Evolutionary conservation across 2,797 vertebrate species (phyloP), one percentile per base, ranked within the genome.

Genomic region (Limosa lapponica): DNA sequence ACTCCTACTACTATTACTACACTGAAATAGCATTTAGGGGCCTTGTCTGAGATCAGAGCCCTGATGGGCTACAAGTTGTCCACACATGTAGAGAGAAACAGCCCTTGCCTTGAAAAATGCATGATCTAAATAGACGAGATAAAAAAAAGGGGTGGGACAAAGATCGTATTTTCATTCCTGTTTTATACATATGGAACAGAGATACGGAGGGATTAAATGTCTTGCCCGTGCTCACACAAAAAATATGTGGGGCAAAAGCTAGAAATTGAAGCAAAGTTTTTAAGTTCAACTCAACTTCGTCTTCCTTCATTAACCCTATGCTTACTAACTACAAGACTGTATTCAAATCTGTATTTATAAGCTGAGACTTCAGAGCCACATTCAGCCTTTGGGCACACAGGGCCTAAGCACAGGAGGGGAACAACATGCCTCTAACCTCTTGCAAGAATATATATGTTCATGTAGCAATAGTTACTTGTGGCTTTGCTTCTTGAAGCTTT

Each of bases 231-330:
- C 88, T 95, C 90, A 89, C 86, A 95, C 64, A 94, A 57, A 89
- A 95, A 87, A 43, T 93, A 94, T 93, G 90, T 94, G 71, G 81
- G 75, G 81, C 86, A 95, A 89, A 96, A 96, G 81, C 70, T 80
- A 82, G 65, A 73, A 90, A 79, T 11, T 54, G 67, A 95, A 92
- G 34, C 49, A 36, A 54, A 43, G 41, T 87, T 89, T 95, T 91
- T 48, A 64, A 82, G 74, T 84, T 82, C 59, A 87, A 86, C 73
- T 55, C 58, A 79, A 66, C 46, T 79, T 86, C 2, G 4, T 55
- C 37, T 82, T 93, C 81, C 13, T 49, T 74, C 67, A 58, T 82
- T 95, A 96, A 90, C 88, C 82, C 83, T 90, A 16, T n/a, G 46
- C 36, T 91, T 32, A 55, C 82, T 44, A 43, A 61, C 54, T 71